Evolutionary conservation across 2,113 vertebrate species (phyloP).

Genomic region (Monopterus albus): DNA sequence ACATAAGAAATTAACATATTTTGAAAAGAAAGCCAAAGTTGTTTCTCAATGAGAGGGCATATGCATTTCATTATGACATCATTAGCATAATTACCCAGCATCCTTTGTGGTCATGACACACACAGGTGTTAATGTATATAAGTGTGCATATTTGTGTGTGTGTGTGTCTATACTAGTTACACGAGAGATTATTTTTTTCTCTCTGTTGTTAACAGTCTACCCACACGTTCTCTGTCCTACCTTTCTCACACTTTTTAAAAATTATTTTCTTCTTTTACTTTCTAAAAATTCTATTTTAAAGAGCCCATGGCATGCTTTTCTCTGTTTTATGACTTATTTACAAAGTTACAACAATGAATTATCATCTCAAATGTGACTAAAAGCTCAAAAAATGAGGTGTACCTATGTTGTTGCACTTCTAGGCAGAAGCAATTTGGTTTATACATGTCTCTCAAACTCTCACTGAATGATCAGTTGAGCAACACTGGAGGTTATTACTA

Average conservation of each 20-base stretch:
- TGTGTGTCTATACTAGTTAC: slow-evolving; percentile 49
- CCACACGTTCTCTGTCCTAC: not conserved
- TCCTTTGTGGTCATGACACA: slow-evolving; percentile 75
- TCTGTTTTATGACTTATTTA: too few species aligned
- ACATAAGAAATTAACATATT: slow-evolving; percentile 69
- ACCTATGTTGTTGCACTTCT: too few species aligned
- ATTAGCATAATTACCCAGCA: slow-evolving; percentile 79
- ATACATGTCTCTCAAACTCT: too few species aligned
- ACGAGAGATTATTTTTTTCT: slow-evolving; percentile 37
- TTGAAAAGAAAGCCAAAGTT: slow-evolving; percentile 63
- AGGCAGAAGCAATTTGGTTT: too few species aligned
- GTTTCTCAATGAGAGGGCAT: slow-evolving; percentile 73
- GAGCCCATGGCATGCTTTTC: too few species aligned
- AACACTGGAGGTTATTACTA: too few species aligned
- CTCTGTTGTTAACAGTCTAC: slow-evolving; percentile 36
- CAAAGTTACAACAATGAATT: too few species aligned
- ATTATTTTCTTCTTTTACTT: not conserved
- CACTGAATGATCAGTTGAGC: too few species aligned
- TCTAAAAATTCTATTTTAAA: not conserved
- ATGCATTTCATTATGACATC: slow-evolving; percentile 75
- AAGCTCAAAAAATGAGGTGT: too few species aligned
- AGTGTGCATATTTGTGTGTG: slow-evolving; percentile 18
- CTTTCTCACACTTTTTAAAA: not conserved
- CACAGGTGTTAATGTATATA: slow-evolving; percentile 42
- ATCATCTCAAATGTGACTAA: too few species aligned